Base-by-base conservation (phyloP, 2,113 vertebrate species). In the Cynoglossus semilaevis region DNA sequence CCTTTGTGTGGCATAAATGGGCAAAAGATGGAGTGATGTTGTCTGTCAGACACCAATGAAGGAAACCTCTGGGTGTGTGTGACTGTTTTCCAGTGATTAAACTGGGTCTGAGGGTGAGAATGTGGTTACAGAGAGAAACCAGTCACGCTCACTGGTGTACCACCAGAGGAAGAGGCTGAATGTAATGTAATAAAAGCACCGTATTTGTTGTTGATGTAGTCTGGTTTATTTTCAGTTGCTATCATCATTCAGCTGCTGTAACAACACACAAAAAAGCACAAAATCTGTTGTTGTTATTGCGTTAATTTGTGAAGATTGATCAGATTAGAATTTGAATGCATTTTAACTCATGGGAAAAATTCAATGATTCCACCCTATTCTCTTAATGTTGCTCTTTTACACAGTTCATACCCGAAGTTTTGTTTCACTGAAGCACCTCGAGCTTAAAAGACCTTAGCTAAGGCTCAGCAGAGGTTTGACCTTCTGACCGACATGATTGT, bases 1-100 rank as follows among this genome's bases (percentile, higher is more conserved):
- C 56, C 19, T 68, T 45, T 58, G 54, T 49, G n/a, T 35, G 55
- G 52, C 17, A n/a, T 50, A 51, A 67, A 70, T 16, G 43, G 61
- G 37, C 3, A 9, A 49, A 40, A 44, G n/a, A 48, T 43, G 45
- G 13, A 15, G 5, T 40, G 34, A 58, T 35, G 50, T 17, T 38
- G 34, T 57, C 5, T 51, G 47, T 57, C n/a, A 34, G 13, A 8
- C 36, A 37, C 18, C 2, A 40, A 22, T 40, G 17, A 11, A n/a
- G 6, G 12, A 19, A 62, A 49, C 14, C 34, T 9, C 2, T 8
- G 14, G 4, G 10, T 42, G 22, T 59, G 49, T 46, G 49, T 45
- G 10, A 19, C 3, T 10, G 65, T 68, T 58, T 46, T 36, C 22
- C 7, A 15, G 1, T 44, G 45, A 59, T 43, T 51, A 47, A 17